Evolutionary conservation across 2,888 invertebrate genomes (phyloP).

Genomic region (Troglohyphantes excavatus): DNA sequence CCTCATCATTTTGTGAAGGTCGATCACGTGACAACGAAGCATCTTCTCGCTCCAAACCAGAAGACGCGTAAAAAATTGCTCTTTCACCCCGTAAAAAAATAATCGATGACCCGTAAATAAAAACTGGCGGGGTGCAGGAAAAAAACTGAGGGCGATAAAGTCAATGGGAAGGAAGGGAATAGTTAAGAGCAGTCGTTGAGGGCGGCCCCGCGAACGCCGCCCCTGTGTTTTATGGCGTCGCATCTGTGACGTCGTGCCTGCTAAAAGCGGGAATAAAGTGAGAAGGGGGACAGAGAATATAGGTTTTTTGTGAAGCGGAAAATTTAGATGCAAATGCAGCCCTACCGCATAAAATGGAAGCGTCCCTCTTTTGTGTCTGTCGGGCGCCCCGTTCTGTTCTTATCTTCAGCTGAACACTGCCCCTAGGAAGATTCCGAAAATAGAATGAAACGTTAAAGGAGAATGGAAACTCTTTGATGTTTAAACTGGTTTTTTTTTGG

Average conservation of each 20-base stretch:
- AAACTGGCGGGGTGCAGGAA: not conserved
- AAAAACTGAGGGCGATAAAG: not conserved
- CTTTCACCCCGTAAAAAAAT: not conserved
- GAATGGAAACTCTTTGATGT: not conserved
- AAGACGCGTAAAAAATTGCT: not conserved
- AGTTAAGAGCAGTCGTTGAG: not conserved
- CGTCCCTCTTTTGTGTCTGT: not conserved
- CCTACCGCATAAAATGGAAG: not conserved
- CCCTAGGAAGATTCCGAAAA: not conserved
- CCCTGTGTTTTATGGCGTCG: not conserved
- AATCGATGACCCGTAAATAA: not conserved
- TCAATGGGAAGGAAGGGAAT: not conserved
- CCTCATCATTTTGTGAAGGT: not conserved
- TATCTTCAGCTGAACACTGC: not conserved
- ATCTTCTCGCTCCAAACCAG: not conserved
- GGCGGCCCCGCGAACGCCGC: too few species aligned
- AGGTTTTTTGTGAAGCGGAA: not conserved
- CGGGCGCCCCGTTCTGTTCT: not conserved
- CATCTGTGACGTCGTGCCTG: not conserved
- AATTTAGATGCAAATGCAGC: not conserved
- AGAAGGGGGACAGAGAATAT: too few species aligned
- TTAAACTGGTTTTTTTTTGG: not conserved
- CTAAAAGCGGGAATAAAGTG: too few species aligned
- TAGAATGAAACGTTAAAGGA: not conserved
- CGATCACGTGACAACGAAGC: not conserved